Evolutionary conservation across 2,113 vertebrate species (phyloP), one percentile per base, ranked within the genome.

Genomic region (Setophaga coronata): DNA sequence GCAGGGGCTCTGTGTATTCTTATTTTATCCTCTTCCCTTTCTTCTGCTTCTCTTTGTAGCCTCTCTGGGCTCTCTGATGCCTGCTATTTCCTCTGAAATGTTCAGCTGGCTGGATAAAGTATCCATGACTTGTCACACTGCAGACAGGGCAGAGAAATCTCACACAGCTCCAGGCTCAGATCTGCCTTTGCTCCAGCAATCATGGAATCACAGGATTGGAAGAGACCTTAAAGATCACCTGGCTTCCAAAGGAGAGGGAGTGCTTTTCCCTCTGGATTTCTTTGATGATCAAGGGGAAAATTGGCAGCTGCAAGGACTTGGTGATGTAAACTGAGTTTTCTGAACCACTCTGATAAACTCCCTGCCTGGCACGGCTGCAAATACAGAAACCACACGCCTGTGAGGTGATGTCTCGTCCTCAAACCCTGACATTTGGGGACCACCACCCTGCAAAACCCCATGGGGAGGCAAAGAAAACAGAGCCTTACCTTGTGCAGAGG

Each of bases 401-500:
- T 1, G 6, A 50, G 8, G 24, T 1, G 21, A 45, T 14, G 24
- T 1, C 60, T 77, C 1, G 0, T 45, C 91, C 85, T 48, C 50
- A 23, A 57, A 83, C 73, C n/a, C 36, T 53, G 43, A 56, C 79
- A 26, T 26, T 33, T 79, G 25, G 71, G 23, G 79, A 86, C 92
- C 82, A 81, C 14, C 56, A 64, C 34, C 23, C 85, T 61, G 60
- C 76, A 48, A 83, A 96, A 50, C 61, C 67, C 71, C 86, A 42
- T 0, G 4, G 85, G 60, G 56, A 74, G 67, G 72, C 1, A 7
- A 78, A 78, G 50, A 47, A 88, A 95, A 43, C 74, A 91, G 79
- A 66, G 9, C 25, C 86, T 96, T 95, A 96, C 96, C 96, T 92
- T 89, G 64, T 29, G 47, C 53, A 47, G 95, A 78, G 40, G 76